Evolutionary conservation across 2,113 vertebrate species (phyloP).

Genomic region (Hyperoodon ampullatus): DNA sequence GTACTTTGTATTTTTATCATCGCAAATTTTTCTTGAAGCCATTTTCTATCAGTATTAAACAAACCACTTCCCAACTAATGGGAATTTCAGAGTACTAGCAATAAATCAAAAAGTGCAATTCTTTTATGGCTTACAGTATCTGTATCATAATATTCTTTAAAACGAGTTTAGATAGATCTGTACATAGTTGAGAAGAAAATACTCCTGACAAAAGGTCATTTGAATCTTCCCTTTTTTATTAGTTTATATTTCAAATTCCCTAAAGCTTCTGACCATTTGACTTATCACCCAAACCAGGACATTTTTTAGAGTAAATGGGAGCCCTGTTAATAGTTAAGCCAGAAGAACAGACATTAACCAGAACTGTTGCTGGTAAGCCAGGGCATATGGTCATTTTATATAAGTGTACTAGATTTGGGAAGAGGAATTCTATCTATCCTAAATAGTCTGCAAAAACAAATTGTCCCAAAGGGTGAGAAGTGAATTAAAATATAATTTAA

Average conservation of each 20-base stretch:
- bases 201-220: neutral
- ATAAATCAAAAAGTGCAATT: neutral
- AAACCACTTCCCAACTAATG: slow-evolving; percentile 42
- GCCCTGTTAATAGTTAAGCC: slow-evolving; percentile 63
- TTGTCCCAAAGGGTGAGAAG: neutral
- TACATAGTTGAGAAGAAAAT: slow-evolving; percentile 35
- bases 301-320: slow-evolving; percentile 39
- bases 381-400: neutral
- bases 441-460: neutral
- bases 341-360: slow-evolving; percentile 48
- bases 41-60: slow-evolving; percentile 9
- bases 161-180: neutral
- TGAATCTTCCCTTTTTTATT: slow-evolving; percentile 34
- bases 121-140: slow-evolving; percentile 4
- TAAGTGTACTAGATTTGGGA: neutral
- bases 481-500: slow-evolving; percentile 59
- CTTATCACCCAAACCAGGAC: slow-evolving; percentile 41
- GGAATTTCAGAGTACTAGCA: slow-evolving; percentile 37
- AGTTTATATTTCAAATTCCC: slow-evolving; percentile 50
- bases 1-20: slow-evolving; percentile 27
- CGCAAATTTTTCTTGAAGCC: slow-evolving; percentile 2
- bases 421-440: neutral
- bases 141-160: neutral
- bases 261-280: slow-evolving; percentile 42
- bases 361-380: slow-evolving; percentile 2